Evolutionary conservation across 1,140 invertebrate species (phyloP).

Genomic region (Papilio dardanus): DNA sequence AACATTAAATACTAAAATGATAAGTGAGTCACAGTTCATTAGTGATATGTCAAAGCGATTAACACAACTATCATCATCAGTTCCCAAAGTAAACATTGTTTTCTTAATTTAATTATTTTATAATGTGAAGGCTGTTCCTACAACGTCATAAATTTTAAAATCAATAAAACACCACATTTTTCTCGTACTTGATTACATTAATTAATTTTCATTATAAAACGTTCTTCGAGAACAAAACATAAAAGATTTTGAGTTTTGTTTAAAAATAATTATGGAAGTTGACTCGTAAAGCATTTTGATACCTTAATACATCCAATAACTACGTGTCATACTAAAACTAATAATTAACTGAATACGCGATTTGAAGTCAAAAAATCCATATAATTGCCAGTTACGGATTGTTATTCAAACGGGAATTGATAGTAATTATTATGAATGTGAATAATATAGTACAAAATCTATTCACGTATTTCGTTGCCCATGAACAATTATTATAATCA

Average conservation of each 20-base stretch:
- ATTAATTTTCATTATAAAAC: background rate
- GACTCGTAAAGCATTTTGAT: background rate
- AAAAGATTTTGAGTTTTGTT: background rate
- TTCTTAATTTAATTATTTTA: background rate
- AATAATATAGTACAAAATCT: slow-evolving; percentile 26
- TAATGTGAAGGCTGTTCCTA: background rate
- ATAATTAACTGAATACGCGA: too few species aligned
- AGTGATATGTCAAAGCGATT: background rate
- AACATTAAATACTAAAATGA: background rate
- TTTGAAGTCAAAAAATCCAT: background rate
- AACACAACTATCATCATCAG: too few species aligned
- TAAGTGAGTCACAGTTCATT: background rate
- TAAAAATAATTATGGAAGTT: background rate
- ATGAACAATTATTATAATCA: slow-evolving; percentile 52
- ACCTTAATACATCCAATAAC: background rate
- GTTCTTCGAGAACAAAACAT: background rate
- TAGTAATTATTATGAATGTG: slow-evolving; percentile 22
- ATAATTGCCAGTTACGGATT: slow-evolving; percentile 3
- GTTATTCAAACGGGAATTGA: slow-evolving; percentile 17
- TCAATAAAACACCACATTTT: background rate
- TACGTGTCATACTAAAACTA: background rate
- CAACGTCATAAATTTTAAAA: background rate
- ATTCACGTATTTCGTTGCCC: slow-evolving; percentile 47
- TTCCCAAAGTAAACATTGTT: background rate
- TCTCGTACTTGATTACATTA: background rate